Evolutionary conservation across 2,797 vertebrate genomes (phyloP), one percentile per base, ranked within the genome.

Genomic region (Allenopithecus nigroviridis): DNA sequence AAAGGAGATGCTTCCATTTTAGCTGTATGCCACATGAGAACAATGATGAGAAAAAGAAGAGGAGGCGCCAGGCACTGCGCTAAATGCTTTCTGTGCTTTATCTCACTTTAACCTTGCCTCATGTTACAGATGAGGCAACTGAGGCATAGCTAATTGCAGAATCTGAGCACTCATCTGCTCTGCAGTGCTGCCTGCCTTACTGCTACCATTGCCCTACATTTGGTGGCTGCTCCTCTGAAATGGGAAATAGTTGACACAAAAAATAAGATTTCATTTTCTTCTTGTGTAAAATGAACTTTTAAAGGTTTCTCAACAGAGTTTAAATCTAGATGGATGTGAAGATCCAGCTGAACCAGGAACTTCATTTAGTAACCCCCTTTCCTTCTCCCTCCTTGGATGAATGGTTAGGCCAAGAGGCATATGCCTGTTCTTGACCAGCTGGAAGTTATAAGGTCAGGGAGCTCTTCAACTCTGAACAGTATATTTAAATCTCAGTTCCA

Each of bases 321-420:
- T 89, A 84, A 98, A 93, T 91, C 70, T 80, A 97, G 57, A 95
- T 74, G 48, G 90, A 94, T 97, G 59, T 75, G 64, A 97, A 94
- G 26, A 96, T 91, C 30, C 92, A 95, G 30, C n/a, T 89, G 57
- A 61, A 46, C 61, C 72, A 91, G 64, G 78, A 59, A 87, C 33
- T 64, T 12, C 6, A 33, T 57, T 97, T 75, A 95, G 22, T 33
- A 50, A 1, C 46, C 14, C 83, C 68, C 87, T 86, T 96, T 84
- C 53, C 9, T 59, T 85, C 68, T 36, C 24, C 59, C 59, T 96
- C 81, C 81, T 88, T 68, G 61, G 59, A 88, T 89, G 84, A 88
- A 50, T 53, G 80, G 61, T 78, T 28, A 97, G 57, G 72, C 96
- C 79, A 8, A 46, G 95, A 94, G 50, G 76, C 75, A 98, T 93